Conservation (phyloP, 2,797 vertebrate species). For the Luscinia luscinia region DNA sequence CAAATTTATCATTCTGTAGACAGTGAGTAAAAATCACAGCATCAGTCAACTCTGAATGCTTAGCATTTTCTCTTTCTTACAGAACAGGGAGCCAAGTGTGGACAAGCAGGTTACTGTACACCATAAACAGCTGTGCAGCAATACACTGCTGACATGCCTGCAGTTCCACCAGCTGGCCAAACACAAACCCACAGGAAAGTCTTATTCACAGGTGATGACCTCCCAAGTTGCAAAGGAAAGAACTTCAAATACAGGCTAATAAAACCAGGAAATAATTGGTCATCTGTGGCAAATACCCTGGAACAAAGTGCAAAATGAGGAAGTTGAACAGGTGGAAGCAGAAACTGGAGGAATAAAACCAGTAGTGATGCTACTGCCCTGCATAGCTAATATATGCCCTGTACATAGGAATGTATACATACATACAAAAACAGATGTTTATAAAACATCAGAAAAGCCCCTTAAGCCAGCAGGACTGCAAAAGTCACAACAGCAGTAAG, state of each 20-base stretch:
- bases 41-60: background rate
- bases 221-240: background rate
- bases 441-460: background rate
- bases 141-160: background rate
- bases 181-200: background rate
- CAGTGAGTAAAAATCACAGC: background rate
- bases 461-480: background rate
- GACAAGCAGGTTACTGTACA: background rate
- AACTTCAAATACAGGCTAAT: background rate
- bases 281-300: background rate
- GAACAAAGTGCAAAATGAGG: background rate
- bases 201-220: background rate
- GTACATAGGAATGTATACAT: background rate
- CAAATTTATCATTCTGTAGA: background rate
- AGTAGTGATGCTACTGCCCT: background rate
- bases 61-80: background rate
- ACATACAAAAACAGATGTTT: background rate
- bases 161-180: background rate
- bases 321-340: background rate
- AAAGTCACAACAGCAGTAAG: background rate
- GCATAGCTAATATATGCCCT: background rate
- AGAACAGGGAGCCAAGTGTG: background rate
- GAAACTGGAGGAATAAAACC: background rate
- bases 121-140: background rate
- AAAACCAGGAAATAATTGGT: background rate